Evolutionary conservation across 2,113 vertebrate genomes (phyloP).

Genomic region (Stigmatopora argus): DNA sequence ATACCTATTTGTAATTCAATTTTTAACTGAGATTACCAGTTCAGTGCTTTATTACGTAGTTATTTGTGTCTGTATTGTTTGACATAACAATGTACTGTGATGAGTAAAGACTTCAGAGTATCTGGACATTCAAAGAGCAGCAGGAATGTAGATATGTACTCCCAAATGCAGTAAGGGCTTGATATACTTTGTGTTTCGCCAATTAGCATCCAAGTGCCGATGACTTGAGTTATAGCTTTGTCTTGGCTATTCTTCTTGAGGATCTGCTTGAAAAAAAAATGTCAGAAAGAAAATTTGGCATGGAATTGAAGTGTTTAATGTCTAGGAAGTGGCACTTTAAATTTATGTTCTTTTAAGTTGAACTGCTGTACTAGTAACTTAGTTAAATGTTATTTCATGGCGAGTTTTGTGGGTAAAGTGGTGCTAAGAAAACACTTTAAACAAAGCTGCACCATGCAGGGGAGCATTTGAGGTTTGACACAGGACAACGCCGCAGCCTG

Average conservation of each 20-base stretch:
- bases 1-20: slow-evolving; percentile 31
- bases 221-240: slow-evolving; percentile 21
- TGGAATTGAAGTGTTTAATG: slow-evolving; percentile 15
- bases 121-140: slow-evolving; percentile 34
- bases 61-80: not conserved
- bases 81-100: slow-evolving; percentile 1
- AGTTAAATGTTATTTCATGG: slow-evolving; percentile 1
- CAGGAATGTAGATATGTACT: slow-evolving; percentile 70
- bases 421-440: slow-evolving; percentile 11
- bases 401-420: slow-evolving; percentile 23
- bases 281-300: slow-evolving; percentile 16
- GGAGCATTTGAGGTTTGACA: slow-evolving; percentile 7
- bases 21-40: slow-evolving; percentile 22
- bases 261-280: slow-evolving; percentile 23
- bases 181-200: slow-evolving; percentile 48
- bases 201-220: slow-evolving; percentile 58
- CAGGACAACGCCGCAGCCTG: slow-evolving; percentile 11
- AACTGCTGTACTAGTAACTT: not conserved
- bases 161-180: slow-evolving; percentile 55
- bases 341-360: slow-evolving; percentile 7
- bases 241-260: slow-evolving; percentile 13
- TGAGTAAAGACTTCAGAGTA: slow-evolving; percentile 13
- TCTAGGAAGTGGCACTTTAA: slow-evolving; percentile 19
- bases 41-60: not conserved
- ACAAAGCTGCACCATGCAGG: slow-evolving; percentile 10